Conservation (phyloP, 2,113 vertebrate species). For the Catharus minimus region DNA sequence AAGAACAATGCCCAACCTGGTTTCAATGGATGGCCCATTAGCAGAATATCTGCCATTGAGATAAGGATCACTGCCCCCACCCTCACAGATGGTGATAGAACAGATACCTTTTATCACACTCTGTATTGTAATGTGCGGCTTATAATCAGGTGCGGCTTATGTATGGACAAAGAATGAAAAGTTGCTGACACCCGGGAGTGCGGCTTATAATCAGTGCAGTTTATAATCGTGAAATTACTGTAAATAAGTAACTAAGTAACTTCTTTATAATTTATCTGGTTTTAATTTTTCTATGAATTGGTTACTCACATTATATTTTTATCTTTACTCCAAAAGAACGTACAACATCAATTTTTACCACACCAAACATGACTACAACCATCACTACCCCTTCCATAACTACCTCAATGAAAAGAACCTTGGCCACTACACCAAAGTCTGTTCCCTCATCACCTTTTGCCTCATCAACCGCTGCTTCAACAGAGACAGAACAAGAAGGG, state of each 20-base stretch:
- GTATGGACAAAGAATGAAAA: no score
- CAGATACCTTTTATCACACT: no score
- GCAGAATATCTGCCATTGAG: no score
- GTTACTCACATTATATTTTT: not conserved
- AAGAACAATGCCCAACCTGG: no score
- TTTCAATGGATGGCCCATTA: no score
- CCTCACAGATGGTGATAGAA: no score
- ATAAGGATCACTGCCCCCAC: no score
- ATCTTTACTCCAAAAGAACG: slow-evolving; percentile 12
- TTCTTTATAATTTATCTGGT: not conserved
- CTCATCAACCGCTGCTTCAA: not conserved
- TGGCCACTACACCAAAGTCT: not conserved
- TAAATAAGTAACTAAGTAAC: not conserved
- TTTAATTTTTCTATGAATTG: not conserved
- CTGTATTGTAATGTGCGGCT: no score
- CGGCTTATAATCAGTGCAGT: no score
- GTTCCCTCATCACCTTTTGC: not conserved
- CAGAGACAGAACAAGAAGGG: not conserved
- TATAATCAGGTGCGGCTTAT: no score
- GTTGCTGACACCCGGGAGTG: no score
- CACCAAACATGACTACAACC: not conserved
- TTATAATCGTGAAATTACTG: no score
- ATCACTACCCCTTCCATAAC: not conserved
- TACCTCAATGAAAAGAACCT: not conserved
- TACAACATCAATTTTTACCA: slow-evolving; percentile 12